Evolutionary conservation across 2,888 invertebrate genomes (phyloP), one percentile per base, ranked within the genome.

Genomic region (Nebria salina): DNA sequence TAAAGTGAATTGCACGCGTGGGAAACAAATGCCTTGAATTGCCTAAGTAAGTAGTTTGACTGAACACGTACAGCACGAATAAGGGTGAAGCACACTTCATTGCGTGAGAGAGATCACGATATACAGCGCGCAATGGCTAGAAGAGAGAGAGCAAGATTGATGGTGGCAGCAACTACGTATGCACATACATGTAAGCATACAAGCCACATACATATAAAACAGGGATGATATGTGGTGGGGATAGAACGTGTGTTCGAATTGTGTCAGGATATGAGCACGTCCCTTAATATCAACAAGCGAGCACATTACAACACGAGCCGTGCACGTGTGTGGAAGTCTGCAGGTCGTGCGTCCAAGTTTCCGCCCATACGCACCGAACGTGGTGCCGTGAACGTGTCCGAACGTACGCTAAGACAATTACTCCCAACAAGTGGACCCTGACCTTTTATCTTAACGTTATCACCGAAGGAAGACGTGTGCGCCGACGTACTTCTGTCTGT

Each of bases 221-320:
- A 34, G 70, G 26, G 70, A 15, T 26, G 26, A 15, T 25, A 26
- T 70, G 70, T 70, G 70, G 70, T 70, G 70, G 70, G 70, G 34
- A 26, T 34, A 70, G 20, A 25, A 70, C 70, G 25, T 26, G 70
- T 70, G 70, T 25, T 25, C 13, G 70, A 26, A 70, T 70, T 26
- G 70, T 70, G 25, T 34, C 34, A 70, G 70, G 70, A 70, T 34
- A 13, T 70, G 25, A 34, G 70, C 66, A 70, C 70, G 11, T 25
- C 70, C 34, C 70, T 70, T 34, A 54, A 34, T 70, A 70, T 70
- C 34, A 70, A 70, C 70, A 34, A 34, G 70, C 20, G 68, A 25
- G 68, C 26, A 34, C 70, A 70, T 25, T 70, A 25, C 25, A 34
- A 26, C 70, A 70, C 70, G 70, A 34, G 70, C 34, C 70, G 70